Conservation (phyloP, 2,113 vertebrate species). For the Dinomys branickii region DNA sequence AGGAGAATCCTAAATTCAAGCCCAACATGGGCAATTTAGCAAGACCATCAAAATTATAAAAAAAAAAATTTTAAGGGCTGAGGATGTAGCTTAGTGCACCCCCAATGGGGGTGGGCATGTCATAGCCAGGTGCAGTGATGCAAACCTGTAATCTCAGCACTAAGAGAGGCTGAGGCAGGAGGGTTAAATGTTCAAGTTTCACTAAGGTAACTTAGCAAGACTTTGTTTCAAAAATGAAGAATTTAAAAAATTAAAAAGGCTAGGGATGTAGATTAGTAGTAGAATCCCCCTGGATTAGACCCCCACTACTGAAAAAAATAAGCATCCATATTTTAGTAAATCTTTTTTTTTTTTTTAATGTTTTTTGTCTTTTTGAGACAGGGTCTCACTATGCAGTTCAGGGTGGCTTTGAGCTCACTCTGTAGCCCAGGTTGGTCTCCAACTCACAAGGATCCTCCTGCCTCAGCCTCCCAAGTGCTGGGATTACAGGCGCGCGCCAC, state of each 20-base stretch:
- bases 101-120: not conserved
- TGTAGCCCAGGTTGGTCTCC: too few species aligned
- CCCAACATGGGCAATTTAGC: not conserved
- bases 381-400: too few species aligned
- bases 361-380: too few species aligned
- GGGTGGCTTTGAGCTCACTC: too few species aligned
- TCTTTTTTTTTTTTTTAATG: not conserved
- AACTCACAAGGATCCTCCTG: too few species aligned
- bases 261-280: not conserved
- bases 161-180: not conserved
- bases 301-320: not conserved
- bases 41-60: not conserved
- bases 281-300: not conserved
- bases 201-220: not conserved
- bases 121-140: not conserved
- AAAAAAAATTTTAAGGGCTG: not conserved
- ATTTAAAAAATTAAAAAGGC: not conserved
- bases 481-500: too few species aligned
- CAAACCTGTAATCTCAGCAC: not conserved
- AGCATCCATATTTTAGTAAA: not conserved
- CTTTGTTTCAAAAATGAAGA: not conserved
- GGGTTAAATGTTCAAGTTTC: not conserved
- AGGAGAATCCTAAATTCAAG: not conserved
- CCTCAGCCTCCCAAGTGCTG: too few species aligned
- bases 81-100: too few species aligned